These are phyloP conservation scores for Nephrotoma guestfalica DNA, from an alignment of 2,888 invertebrate species.

Conservation along the genomic window DNA sequence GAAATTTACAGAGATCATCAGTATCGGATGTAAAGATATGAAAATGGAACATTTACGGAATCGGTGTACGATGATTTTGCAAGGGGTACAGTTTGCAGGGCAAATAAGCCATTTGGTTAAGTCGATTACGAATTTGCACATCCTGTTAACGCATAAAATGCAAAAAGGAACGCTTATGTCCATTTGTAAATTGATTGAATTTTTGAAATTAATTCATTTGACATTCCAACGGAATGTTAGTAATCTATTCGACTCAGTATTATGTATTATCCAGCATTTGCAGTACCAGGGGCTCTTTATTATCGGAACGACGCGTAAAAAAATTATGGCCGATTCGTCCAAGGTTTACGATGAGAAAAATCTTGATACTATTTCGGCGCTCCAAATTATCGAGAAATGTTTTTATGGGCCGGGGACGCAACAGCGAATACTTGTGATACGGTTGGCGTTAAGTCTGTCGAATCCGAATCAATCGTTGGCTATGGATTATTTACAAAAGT, in stretches of 20 bases:
- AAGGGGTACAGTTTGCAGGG: slow-evolving; percentile 55
- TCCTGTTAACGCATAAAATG: slow-evolving; percentile 58
- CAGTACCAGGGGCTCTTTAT: slow-evolving; percentile 56
- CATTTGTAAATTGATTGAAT: slow-evolving; percentile 67
- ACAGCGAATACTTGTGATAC: slow-evolving; percentile 47
- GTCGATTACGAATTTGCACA: slow-evolving; percentile 51
- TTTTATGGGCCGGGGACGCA: slow-evolving; percentile 47
- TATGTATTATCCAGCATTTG: slow-evolving; percentile 66
- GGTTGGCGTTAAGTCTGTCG: slow-evolving; percentile 50
- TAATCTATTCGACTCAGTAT: slow-evolving; percentile 54
- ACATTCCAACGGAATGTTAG: slow-evolving; percentile 53
- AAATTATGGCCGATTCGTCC: slow-evolving; percentile 38
- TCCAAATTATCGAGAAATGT: slow-evolving; percentile 56
- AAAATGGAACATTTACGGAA: slow-evolving; percentile 40
- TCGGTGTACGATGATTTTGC: slow-evolving; percentile 24
- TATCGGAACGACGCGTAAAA: slow-evolving; percentile 45
- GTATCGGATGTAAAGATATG: slow-evolving; percentile 33
- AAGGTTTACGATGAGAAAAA: slow-evolving; percentile 45
- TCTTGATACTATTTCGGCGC: slow-evolving; percentile 55
- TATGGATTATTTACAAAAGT: slow-evolving; percentile 46
- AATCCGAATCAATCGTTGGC: slow-evolving; percentile 43
- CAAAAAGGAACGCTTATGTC: slow-evolving; percentile 57
- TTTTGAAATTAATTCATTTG: slow-evolving; percentile 61
- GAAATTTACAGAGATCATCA: slow-evolving; percentile 39
- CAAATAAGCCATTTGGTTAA: slow-evolving; percentile 43